Conservation (phyloP, 2,113 vertebrate species). For the Trematocara zebra region DNA sequence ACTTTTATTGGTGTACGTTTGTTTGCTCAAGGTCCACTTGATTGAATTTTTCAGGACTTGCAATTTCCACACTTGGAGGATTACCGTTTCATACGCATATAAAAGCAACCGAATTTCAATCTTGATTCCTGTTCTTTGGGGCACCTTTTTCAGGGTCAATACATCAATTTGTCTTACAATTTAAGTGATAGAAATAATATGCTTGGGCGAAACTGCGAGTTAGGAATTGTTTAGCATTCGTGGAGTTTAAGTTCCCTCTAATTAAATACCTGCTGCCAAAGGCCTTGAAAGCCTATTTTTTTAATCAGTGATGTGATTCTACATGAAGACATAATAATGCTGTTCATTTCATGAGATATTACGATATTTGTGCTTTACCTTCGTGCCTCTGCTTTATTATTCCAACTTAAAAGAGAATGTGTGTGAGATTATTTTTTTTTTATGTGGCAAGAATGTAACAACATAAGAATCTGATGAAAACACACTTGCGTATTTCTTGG, state of each 20-base stretch:
- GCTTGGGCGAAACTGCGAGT: not conserved
- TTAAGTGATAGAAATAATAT: not conserved
- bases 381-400: not conserved
- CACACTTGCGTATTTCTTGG: not conserved
- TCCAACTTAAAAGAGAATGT: not conserved
- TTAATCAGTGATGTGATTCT: not conserved
- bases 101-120: not conserved
- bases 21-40: slow-evolving; percentile 13
- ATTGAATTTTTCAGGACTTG: not conserved
- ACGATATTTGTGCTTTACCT: not conserved
- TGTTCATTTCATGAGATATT: not conserved
- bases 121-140: not conserved
- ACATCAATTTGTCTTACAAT: not conserved
- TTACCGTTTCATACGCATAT: not conserved
- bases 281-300: slow-evolving; percentile 15
- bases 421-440: not conserved
- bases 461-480: not conserved
- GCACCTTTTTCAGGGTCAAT: slow-evolving; percentile 2
- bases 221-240: not conserved
- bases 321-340: not conserved
- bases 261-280: not conserved
- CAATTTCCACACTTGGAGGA: not conserved
- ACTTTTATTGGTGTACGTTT: not conserved
- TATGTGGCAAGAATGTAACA: not conserved
- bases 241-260: not conserved